Conservation (phyloP, 2,113 vertebrate genomes). For the Clarias batrachus region DNA sequence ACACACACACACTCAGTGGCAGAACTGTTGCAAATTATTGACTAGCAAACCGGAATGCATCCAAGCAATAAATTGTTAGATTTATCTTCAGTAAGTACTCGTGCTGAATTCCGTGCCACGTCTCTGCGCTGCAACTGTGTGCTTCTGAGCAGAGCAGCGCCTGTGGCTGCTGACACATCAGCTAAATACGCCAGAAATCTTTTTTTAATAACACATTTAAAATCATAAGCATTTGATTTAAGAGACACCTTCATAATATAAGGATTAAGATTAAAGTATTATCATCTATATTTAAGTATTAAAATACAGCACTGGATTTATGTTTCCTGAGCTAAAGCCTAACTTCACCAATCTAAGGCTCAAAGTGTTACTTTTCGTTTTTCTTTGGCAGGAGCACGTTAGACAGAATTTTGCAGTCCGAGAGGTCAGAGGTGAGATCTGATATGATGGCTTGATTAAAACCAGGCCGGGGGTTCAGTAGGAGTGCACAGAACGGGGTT, state of each 20-base stretch:
- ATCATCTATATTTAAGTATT: not conserved
- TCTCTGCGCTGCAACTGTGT: not conserved
- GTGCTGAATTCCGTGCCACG: constrained; percentile 32
- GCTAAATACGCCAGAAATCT: not conserved
- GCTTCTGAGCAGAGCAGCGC: not conserved
- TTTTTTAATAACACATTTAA: constrained; percentile 11
- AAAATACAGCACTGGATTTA: not conserved
- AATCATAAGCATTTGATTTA: not conserved
- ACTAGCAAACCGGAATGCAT: not conserved
- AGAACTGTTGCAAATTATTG: not conserved
- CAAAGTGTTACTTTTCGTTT: constrained; percentile 38
- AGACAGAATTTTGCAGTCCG: constrained; percentile 42
- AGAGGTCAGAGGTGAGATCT: constrained; percentile 46
- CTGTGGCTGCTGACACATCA: constrained; percentile 17
- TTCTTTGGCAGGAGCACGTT: constrained; percentile 40
- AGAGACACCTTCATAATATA: not conserved
- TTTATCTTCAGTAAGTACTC: constrained; percentile 21
- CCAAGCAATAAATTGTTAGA: not conserved
- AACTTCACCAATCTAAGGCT: constrained; percentile 12
- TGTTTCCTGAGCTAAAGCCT: constrained; percentile 1
- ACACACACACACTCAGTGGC: not conserved
- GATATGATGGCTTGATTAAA: constrained; percentile 44
- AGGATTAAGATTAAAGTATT: no score
- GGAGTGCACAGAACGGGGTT: constrained; percentile 33
- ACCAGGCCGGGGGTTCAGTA: constrained; percentile 42